These are phyloP conservation scores for Mellivora capensis DNA, from an alignment of 2,113 vertebrate species.

Conservation along the genomic window DNA sequence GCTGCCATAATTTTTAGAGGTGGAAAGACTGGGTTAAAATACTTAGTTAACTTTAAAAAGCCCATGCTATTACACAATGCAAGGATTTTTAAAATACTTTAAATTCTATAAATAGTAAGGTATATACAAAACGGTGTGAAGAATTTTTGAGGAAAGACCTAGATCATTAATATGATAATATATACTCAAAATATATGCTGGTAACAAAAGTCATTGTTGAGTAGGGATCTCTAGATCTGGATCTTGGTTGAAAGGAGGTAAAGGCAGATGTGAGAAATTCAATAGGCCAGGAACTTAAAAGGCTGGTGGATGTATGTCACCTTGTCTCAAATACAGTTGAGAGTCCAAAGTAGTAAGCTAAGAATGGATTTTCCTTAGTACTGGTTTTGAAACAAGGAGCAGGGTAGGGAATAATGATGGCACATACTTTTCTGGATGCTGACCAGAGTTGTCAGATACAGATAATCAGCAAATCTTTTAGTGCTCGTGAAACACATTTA, in stretches of 20 bases:
- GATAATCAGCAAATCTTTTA: neutral
- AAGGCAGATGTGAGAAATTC: neutral
- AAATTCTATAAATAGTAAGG: neutral
- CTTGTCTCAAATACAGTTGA: neutral
- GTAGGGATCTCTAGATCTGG: neutral
- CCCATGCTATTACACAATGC: neutral
- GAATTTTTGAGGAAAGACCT: neutral
- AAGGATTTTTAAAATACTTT: neutral
- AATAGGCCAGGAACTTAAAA: neutral
- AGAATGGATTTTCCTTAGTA: neutral
- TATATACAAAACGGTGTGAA: neutral
- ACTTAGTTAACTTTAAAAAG: neutral
- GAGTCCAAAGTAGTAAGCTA: neutral
- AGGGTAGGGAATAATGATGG: neutral
- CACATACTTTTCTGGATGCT: neutral
- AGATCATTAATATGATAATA: neutral
- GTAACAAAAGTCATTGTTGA: neutral
- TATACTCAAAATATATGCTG: neutral
- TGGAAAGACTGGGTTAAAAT: neutral
- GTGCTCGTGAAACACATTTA: neutral
- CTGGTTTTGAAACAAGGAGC: neutral
- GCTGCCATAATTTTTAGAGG: neutral
- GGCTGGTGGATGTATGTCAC: neutral
- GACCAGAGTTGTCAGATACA: neutral
- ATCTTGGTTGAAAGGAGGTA: neutral